Base-by-base conservation (phyloP, 2,888 invertebrate species). In the Pedicia rivosa region DNA sequence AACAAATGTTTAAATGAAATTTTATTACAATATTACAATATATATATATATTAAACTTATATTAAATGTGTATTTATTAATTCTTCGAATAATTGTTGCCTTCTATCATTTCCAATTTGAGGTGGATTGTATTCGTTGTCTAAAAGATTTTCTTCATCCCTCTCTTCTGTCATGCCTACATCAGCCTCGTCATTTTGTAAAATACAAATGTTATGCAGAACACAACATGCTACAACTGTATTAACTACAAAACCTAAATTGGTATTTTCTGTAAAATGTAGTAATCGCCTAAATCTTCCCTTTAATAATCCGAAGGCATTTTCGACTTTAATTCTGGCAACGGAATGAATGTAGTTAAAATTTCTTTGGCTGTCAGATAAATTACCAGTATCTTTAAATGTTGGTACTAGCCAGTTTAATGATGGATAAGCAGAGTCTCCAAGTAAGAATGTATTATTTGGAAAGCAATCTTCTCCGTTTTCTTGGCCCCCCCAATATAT, bases 241-340 rank as follows among this genome's bases (percentile, higher is more conserved):
- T 47, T 43, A 8, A 38, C 35, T 1, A 47, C 27, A 15, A 34
- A 30, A n/a, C 34, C 29, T 5, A 47, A 31, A 37, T 46, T 35
- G 3, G 32, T 39, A 35, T 44, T 43, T 28, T 50, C 47, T 2
- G 43, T 43, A 30, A 46, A 44, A 28, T 47, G 44, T 2, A 52
- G 33, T 7, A 16, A 10, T 27, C 50, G 44, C 10, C 47, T 41
- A 39, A 52, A 54, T 20, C 52, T 37, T 4, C 40, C 27, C 40
- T 54, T 55, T 10, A 53, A 37, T 5, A 51, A 19, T 4, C 47
- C 50, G 38, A 53, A 50, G 3, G 50, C 43, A 42, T 51, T 43
- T 43, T 50, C 49, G 4, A 51, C 46, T 5, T 47, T 43, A 2
- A 48, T 45, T 40, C 52, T 40, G 1, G 46, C 45, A 15, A 44